A percentile compares a stretch with the other conserved stretches of the same genome.
phyloP scores from a whole-genome alignment of 2,113 vertebrate species.

The Corvus cornix region DNA sequence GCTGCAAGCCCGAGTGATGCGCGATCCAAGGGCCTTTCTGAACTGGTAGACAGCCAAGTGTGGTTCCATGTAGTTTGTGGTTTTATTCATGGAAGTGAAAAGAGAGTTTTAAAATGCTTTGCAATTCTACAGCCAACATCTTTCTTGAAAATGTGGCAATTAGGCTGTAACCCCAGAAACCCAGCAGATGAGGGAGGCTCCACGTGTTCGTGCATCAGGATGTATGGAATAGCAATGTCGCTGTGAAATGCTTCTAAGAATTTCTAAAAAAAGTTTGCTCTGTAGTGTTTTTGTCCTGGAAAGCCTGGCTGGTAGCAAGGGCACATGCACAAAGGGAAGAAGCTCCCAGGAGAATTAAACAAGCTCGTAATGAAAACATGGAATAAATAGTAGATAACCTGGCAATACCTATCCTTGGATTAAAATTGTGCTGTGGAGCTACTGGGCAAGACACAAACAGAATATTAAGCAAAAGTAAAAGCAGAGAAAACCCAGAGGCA shows the following conservation, averaged over 20 bases:
- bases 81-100: background rate
- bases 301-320: constrained; percentile 26
- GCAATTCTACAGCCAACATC: background rate
- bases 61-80: background rate
- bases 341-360: constrained; percentile 10
- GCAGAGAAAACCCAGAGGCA: background rate
- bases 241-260: background rate
- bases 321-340: background rate
- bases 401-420: background rate
- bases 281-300: background rate
- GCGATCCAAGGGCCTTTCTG: background rate
- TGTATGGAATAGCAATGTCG: background rate
- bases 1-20: background rate
- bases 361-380: constrained; percentile 26
- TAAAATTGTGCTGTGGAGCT: background rate
- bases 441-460: background rate
- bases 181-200: background rate
- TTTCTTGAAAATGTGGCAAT: background rate
- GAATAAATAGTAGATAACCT: constrained; percentile 46
- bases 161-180: background rate
- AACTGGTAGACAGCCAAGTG: background rate
- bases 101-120: background rate
- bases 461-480: constrained; percentile 22
- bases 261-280: background rate
- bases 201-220: background rate